Base-by-base conservation (phyloP, 2,797 vertebrate species). In the Simalia tracyae region DNA sequence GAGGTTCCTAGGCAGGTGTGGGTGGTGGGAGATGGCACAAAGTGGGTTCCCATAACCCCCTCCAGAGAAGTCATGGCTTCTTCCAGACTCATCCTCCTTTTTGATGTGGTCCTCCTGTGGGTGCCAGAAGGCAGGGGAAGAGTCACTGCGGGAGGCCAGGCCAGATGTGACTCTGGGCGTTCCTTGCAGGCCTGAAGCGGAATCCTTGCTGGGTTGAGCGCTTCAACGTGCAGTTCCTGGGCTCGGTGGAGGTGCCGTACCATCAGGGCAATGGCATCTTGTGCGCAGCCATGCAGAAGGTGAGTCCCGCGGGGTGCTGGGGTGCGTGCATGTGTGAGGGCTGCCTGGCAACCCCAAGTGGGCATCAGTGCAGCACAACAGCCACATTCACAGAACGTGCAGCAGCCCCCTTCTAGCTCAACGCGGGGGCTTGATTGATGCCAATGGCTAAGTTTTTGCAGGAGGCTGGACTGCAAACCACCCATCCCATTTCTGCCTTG, bases 231-330 rank as follows among this genome's bases (percentile, higher is more conserved):
- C 99, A 99, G 97, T 99, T 99, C 97, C 97, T 99, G 97, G 99
- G 99, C 91, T 99, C 99, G 0, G 99, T 99, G 94, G 99, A 99
- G 96, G 99, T 99, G 28, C 99, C 99, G 10, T 98, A 98, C 97
- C 99, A 99, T 97, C 99, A 99, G 97, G 99, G 99, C 93, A 99
- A 99, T 0, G 98, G 99, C 42, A 99, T 99, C 96, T 97, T 99
- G 61, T 99, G 99, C 6, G 99, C 99, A 0, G 99, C 99, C 94
- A 99, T 99, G 99, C 99, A 99, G 97, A 99, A 99, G 98, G 99
- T 99, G 95, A 96, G 96, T 26, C 5, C 2, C 0, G 46, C 1
- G 17, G 50, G 46, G 2, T 9, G 9, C 1, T 19, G 11, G 24
- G 10, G 10, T 12, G 5, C 9, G 3, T 26, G 5, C 9, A 1